Evolutionary conservation across 2,888 invertebrate genomes (phyloP).

Genomic region (Busseola fusca): DNA sequence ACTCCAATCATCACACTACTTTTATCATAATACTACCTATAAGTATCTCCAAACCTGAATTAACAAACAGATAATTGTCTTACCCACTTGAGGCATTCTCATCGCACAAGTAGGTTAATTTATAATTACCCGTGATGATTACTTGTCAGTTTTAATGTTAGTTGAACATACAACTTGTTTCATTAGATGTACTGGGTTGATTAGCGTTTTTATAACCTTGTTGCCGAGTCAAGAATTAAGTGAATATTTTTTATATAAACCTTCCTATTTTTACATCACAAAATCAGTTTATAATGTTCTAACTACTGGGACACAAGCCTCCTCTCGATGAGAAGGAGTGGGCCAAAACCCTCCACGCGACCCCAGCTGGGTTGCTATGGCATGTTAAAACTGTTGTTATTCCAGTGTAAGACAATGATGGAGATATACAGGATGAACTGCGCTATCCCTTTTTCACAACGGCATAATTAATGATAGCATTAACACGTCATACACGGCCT

Average conservation of each 20-base stretch:
- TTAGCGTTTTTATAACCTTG: constrained; percentile 35
- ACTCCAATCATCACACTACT: not conserved
- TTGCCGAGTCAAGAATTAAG: constrained; percentile 1
- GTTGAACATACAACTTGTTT: constrained; percentile 63
- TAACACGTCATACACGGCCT: too few relatives aligned
- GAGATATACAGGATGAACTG: too few relatives aligned
- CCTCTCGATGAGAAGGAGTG: not conserved
- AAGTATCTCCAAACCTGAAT: constrained; percentile 42
- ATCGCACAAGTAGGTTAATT: constrained; percentile 79
- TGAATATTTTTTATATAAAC: not conserved
- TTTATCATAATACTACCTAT: too few relatives aligned
- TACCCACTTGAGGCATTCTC: constrained; percentile 52
- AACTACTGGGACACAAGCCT: too few relatives aligned
- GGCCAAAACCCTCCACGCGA: not conserved
- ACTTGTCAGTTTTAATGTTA: constrained; percentile 75
- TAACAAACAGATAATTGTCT: constrained; percentile 56
- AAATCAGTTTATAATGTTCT: not conserved
- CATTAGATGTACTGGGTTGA: constrained; percentile 52
- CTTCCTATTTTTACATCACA: not conserved
- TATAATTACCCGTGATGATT: constrained; percentile 79
- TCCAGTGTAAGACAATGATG: too few relatives aligned
- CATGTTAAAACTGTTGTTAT: too few relatives aligned
- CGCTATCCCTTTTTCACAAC: too few relatives aligned
- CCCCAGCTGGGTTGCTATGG: not conserved
- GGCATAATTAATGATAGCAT: too few relatives aligned